A percentile compares a stretch with the other conserved stretches of the same genome.
phyloP scores from a whole-genome alignment of 2,113 vertebrate genomes.

The Trichechus manatus region DNA sequence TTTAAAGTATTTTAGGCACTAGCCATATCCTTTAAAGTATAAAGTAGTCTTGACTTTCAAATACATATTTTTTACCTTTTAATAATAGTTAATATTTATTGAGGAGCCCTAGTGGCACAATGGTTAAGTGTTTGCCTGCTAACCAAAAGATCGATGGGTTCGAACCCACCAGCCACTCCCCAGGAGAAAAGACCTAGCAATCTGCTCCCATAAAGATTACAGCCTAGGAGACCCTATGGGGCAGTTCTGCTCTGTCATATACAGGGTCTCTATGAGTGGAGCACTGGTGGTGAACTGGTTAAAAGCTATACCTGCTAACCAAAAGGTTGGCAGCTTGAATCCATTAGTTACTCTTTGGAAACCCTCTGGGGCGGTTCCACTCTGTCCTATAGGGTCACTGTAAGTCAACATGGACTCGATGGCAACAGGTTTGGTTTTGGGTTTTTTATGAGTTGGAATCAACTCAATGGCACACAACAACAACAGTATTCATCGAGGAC shows the following conservation, averaged over 20 bases:
- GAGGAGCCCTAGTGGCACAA: not conserved
- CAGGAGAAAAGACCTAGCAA: not conserved
- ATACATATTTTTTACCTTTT: not conserved
- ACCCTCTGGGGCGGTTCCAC: too few species aligned
- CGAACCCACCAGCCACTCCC: not conserved
- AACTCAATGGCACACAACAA: not conserved
- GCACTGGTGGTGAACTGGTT: too few species aligned
- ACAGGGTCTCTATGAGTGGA: not conserved
- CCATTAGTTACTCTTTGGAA: too few species aligned
- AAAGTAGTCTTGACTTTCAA: not conserved
- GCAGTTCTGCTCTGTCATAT: not conserved
- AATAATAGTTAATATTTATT: not conserved
- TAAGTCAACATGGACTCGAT: too few species aligned
- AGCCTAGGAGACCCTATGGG: not conserved
- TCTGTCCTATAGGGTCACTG: too few species aligned
- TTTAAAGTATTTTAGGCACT: not conserved
- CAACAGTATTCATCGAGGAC: not conserved
- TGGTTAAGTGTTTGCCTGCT: not conserved
- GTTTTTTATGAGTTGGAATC: not conserved
- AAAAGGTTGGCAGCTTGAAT: too few species aligned
- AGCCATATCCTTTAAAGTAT: not conserved
- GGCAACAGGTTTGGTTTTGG: too few species aligned
- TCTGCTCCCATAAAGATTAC: not conserved
- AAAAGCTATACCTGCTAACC: too few species aligned
- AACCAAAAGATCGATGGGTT: not conserved